Conservation (phyloP, 2,888 invertebrate genomes). For the Hemithea aestivaria region DNA sequence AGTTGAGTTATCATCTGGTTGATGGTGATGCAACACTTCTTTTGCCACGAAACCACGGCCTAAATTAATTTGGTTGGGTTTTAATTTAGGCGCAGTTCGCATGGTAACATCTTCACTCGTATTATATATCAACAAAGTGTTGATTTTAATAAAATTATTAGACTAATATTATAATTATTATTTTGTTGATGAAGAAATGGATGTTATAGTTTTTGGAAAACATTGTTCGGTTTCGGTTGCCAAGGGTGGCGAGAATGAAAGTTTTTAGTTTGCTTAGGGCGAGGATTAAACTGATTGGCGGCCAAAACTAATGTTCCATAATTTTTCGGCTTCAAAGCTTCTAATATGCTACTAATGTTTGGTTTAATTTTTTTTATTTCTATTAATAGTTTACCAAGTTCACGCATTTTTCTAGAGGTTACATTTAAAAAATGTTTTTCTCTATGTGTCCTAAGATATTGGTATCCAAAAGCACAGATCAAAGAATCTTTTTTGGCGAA, state of each 20-base stretch:
- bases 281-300: no score
- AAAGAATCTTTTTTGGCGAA: slow-evolving; percentile 20
- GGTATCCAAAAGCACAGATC: slow-evolving; percentile 23
- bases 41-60: slow-evolving; percentile 1
- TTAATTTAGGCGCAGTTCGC: not conserved
- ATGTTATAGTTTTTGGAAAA: no score
- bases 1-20: no score
- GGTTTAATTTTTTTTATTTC: slow-evolving; percentile 3
- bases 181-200: not conserved
- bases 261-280: no score
- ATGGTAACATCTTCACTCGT: not conserved
- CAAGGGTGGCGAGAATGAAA: no score
- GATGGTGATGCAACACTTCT: no score
- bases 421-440: slow-evolving; percentile 7
- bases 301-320: not conserved
- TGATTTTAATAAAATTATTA: not conserved
- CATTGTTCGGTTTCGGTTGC: no score
- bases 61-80: not conserved
- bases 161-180: not conserved
- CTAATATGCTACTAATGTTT: slow-evolving; percentile 1
- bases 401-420: slow-evolving; percentile 7
- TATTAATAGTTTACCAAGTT: slow-evolving; percentile 3
- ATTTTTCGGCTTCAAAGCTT: not conserved
- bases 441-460: slow-evolving; percentile 8
- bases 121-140: not conserved